These are phyloP conservation scores for Ariolimax columbianus DNA, from an alignment of 2,888 invertebrate genomes.

Conservation along the genomic window DNA sequence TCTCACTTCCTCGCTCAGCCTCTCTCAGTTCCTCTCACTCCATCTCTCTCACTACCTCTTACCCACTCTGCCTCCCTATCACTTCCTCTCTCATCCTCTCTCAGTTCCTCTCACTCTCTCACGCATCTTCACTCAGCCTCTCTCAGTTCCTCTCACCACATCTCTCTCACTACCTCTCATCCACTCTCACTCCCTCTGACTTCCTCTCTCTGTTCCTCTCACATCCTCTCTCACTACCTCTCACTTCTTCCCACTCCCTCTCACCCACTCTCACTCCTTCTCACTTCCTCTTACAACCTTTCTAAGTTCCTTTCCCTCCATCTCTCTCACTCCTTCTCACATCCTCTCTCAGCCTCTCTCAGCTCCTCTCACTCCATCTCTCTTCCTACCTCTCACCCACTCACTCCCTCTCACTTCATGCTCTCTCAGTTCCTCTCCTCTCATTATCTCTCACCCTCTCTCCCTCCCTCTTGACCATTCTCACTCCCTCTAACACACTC, in stretches of 20 bases:
- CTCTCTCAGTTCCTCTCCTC: neutral
- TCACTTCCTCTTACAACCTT: neutral
- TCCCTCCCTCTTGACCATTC: neutral
- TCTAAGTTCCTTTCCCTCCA: neutral
- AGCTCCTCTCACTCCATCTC: neutral
- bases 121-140: too few relatives aligned
- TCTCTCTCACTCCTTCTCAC: neutral
- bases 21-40: neutral
- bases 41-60: neutral
- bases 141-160: too few relatives aligned
- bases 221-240: neutral
- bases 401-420: neutral
- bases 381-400: neutral
- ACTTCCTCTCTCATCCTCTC: too few relatives aligned
- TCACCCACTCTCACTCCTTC: too few relatives aligned
- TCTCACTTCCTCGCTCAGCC: neutral
- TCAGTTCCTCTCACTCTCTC: too few relatives aligned
- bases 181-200: neutral
- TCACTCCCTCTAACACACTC: too few relatives aligned
- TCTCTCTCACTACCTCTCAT: too few relatives aligned
- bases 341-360: neutral
- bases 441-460: neutral
- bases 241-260: too few relatives aligned
- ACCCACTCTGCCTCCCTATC: too few relatives aligned
- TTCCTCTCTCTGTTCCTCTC: conserved; percentile 1